Evolutionary conservation across 1,140 invertebrate species (phyloP), one percentile per base, ranked within the genome.

Genomic region (Bombus polaris): DNA sequence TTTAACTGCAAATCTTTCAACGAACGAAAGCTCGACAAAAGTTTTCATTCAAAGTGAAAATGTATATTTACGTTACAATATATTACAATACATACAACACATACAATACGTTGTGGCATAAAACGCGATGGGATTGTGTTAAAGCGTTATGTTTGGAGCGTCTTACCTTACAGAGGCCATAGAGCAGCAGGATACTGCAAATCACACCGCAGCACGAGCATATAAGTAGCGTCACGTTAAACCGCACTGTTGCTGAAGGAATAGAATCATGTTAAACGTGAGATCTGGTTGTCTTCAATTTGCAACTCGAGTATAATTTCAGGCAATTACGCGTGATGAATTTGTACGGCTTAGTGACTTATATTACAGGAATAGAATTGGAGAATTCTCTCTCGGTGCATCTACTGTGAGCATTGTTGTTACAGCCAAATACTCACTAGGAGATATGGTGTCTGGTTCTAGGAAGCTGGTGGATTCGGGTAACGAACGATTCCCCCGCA

Each of bases 111-210:
- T 73, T 57, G 35, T 32, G 9, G 44, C 1, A 18, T 5, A 9
- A 39, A 44, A 62, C 10, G 5, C 10, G 62, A 18, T 3, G 12
- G n/a, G 10, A n/a, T 32, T 39, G 10, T 32, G n/a, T 42, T 15
- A 22, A 22, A 42, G 37, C 53, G 35, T 32, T 25, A 70, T 39
- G 37, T 62, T 47, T 57, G 28, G 25, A 68, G 47, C n/a, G 90
- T 77, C 75, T 93, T 94, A 96, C 96, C 94, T 93, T 95, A 70
- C 95, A 94, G 44, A 96, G 88, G 81, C 96, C 96, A 79, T 95
- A 95, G 70, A 96, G 85, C 53, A 96, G 93, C 59, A 96, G 90
- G n/a, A 95, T 81, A 25, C 95, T 95, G 70, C 95, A 95, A 42
- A 96, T 76, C 12, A 96, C 91, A 15, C 96, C 96, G 70, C 92